A percentile compares a stretch with the other conserved stretches of the same genome.
Conservation (phyloP, 2,888 invertebrate genomes). For the Acanthosepion esculentum region DNA sequence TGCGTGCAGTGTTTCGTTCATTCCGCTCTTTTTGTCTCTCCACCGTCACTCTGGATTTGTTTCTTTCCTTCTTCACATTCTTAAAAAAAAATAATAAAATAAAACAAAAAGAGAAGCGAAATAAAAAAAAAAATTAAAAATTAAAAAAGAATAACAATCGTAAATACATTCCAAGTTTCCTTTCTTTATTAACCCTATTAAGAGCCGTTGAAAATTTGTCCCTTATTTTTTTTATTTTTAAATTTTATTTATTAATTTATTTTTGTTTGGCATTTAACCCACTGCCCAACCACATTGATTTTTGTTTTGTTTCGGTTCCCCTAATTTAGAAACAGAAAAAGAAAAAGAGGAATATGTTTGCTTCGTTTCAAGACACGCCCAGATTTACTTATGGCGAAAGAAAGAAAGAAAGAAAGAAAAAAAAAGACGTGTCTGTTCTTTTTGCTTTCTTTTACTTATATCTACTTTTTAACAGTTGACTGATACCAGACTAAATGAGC, state of each 20-base stretch:
- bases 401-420: neutral
- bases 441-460: neutral
- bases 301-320: neutral
- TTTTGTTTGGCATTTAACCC: neutral
- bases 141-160: too few species aligned
- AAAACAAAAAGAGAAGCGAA: too few species aligned
- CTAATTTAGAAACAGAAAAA: neutral
- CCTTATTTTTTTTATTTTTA: neutral
- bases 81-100: too few species aligned
- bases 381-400: neutral
- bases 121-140: too few species aligned
- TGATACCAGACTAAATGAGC: neutral
- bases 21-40: too few species aligned
- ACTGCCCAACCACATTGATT: neutral
- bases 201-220: too few species aligned
- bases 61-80: too few species aligned
- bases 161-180: too few species aligned
- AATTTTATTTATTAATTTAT: neutral
- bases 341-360: neutral
- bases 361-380: neutral
- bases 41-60: too few species aligned
- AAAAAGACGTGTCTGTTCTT: neutral
- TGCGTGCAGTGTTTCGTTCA: neutral
- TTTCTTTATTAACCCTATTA: too few species aligned
- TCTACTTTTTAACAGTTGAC: neutral